These are phyloP conservation scores for Mus spicilegus DNA, from an alignment of 2,113 vertebrate species.

Conservation along the genomic window DNA sequence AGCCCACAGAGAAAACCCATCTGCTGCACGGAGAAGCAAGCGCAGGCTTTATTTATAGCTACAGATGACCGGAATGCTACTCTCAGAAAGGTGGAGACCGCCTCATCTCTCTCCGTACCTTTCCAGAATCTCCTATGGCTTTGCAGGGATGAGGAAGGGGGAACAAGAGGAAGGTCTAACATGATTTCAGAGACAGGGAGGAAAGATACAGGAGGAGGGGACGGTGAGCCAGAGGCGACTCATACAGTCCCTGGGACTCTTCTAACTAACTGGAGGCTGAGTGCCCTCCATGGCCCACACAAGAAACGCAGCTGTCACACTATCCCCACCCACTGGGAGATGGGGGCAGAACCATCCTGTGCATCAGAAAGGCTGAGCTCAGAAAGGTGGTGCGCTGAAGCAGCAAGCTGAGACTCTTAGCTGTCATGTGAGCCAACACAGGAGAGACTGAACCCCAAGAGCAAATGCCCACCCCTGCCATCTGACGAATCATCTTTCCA, in stretches of 20 bases:
- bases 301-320: neutral
- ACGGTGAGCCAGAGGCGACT: accelerated
- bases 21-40: neutral
- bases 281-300: neutral
- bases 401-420: neutral
- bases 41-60: conserved; percentile 62
- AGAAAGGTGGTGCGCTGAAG: neutral
- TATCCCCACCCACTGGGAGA: neutral
- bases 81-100: conserved; percentile 59
- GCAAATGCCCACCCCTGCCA: neutral
- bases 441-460: neutral
- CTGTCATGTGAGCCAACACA: neutral
- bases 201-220: neutral
- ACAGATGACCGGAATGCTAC: conserved; percentile 50
- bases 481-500: neutral
- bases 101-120: conserved; percentile 56
- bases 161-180: neutral
- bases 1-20: conserved; percentile 10
- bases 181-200: neutral
- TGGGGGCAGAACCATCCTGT: neutral
- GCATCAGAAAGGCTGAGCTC: neutral
- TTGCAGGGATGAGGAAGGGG: neutral
- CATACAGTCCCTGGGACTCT: neutral
- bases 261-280: neutral
- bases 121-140: conserved; percentile 44